Base-by-base conservation (phyloP, 1,140 invertebrate species). In the Neotoxoptera formosana region DNA sequence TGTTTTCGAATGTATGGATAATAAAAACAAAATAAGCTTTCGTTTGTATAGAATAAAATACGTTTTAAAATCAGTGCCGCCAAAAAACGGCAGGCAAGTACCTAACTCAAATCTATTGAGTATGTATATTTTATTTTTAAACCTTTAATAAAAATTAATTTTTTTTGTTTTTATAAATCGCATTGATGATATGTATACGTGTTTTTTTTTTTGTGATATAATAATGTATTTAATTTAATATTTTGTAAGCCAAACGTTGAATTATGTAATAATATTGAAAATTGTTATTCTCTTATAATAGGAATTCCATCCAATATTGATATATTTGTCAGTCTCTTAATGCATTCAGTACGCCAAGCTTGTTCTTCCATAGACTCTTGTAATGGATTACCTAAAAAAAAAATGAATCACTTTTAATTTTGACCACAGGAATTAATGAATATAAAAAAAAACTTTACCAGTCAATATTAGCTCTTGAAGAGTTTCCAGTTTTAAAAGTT, bases 301-400 rank as follows among this genome's bases (percentile, higher is more conserved):
- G 97, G 96, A 94, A 97, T 97, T 1, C 98, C 98, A 95, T 99
- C 98, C 25, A 99, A 95, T 95, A 98, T 98, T 94, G 97, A 98
- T 7, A 99, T 95, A 94, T 96, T 97, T 23, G 97, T 97, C 30
- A 99, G 95, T 88, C 97, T 96, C 94, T 97, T 96, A 6, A 96
- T 96, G 0, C 97, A 97, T 94, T 98, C 97, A 1, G 96, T 95
- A 93, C 96, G 96, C 97, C 97, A 99, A 1, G 95, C 95, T 2
- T 96, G 96, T 94, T 97, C 96, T 92, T 97, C 97, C 93, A 96
- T 96, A 56, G 96, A 96, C 86, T 99, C 98, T 95, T 97, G 97
- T 0, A 99, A 94, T 0, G 98, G 98, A 96, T 99, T 99, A 1
- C 98, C 98, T 96, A 94, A 84, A 45, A 23, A 45, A 23, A 21